A percentile compares a stretch with the other conserved stretches of the same genome.
Evolutionary conservation across 2,888 invertebrate species (phyloP).

Genomic region (Latrodectus hesperus): DNA sequence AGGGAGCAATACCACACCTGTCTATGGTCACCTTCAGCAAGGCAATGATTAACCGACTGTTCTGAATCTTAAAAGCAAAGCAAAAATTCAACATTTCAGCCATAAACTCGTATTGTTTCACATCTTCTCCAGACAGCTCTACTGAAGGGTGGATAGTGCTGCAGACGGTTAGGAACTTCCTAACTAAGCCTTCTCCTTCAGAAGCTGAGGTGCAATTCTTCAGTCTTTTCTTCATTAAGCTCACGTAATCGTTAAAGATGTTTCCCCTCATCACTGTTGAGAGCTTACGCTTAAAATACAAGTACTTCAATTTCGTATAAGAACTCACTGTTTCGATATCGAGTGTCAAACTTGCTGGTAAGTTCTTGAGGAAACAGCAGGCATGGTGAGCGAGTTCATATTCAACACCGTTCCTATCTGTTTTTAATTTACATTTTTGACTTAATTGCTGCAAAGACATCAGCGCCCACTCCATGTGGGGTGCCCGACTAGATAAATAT

Average conservation of each 20-base stretch:
- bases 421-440: background rate
- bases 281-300: background rate
- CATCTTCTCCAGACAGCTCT: slow-evolving; percentile 5
- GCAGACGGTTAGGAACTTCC: slow-evolving; percentile 13
- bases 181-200: background rate
- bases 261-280: slow-evolving; percentile 2
- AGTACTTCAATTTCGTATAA: background rate
- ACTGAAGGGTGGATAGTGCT: background rate
- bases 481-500: background rate
- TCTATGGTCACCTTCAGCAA: slow-evolving; percentile 32
- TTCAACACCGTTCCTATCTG: slow-evolving; percentile 27
- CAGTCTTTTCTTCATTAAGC: background rate
- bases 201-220: background rate
- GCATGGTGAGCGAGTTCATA: slow-evolving; percentile 7
- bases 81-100: slow-evolving; percentile 30
- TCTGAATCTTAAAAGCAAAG: background rate
- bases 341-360: slow-evolving; percentile 7
- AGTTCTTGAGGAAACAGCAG: slow-evolving; percentile 16
- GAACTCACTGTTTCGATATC: slow-evolving; percentile 2
- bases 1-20: background rate
- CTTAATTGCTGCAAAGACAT: background rate
- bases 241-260: slow-evolving; percentile 24
- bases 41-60: slow-evolving; percentile 4
- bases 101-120: slow-evolving; percentile 24
- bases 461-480: slow-evolving; percentile 5